Evolutionary conservation across 2,113 vertebrate genomes (phyloP).

Genomic region (Sinocyclocheilus grahami): DNA sequence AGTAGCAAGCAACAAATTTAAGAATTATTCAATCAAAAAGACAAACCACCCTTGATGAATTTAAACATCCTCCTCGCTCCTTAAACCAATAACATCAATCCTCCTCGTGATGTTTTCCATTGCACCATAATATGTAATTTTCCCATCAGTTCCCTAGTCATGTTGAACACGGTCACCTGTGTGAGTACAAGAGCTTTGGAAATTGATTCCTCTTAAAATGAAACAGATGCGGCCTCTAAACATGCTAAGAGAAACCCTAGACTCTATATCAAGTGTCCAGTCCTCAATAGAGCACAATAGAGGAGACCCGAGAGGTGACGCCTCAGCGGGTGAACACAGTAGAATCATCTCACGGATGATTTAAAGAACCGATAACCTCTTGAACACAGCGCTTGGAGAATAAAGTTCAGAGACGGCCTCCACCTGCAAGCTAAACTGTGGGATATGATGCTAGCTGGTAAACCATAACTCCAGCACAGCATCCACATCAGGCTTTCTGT

Average conservation of each 20-base stretch:
- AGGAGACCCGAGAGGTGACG: slow-evolving; percentile 19
- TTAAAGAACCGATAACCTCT: slow-evolving; percentile 12
- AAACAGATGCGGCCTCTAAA: background rate
- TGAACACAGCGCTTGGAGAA: background rate
- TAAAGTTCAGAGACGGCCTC: slow-evolving; percentile 21
- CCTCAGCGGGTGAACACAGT: slow-evolving; percentile 5
- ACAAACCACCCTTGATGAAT: slow-evolving; percentile 8
- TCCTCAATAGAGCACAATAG: background rate
- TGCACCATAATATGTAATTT: slow-evolving; percentile 12
- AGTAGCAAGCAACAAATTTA: slow-evolving; percentile 7
- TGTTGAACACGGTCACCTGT: background rate
- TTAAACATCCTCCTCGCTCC: background rate
- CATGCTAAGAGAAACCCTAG: background rate
- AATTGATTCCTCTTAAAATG: slow-evolving; percentile 25
- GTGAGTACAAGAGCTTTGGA: slow-evolving; percentile 1
- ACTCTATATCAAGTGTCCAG: background rate
- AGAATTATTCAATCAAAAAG: slow-evolving; percentile 25
- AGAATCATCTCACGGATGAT: slow-evolving; percentile 25
- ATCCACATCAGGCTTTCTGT: slow-evolving; percentile 29
- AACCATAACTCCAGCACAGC: slow-evolving; percentile 25
- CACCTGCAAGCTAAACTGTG: slow-evolving; percentile 4
- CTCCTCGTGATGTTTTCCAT: background rate
- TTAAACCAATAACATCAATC: slow-evolving; percentile 19
- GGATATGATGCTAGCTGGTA: background rate
- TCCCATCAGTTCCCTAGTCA: slow-evolving; percentile 15